Evolutionary conservation across 2,797 vertebrate species (phyloP).

Genomic region (Propithecus deckenii): DNA sequence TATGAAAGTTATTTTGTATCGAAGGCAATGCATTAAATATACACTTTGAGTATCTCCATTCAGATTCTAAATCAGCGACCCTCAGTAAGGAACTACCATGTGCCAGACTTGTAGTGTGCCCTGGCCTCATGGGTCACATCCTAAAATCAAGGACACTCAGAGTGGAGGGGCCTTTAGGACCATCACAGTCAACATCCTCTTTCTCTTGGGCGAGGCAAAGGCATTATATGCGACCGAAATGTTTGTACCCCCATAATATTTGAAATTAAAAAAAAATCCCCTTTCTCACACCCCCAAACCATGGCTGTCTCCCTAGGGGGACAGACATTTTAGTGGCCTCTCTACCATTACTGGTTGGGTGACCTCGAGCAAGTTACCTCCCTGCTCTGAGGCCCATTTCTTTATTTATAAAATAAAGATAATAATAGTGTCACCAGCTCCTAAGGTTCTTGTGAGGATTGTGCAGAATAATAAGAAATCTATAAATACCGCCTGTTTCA

Average conservation of each 20-base stretch:
- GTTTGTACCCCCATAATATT: too few species aligned
- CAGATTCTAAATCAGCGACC: neutral
- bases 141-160: neutral
- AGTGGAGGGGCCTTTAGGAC: neutral
- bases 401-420: neutral
- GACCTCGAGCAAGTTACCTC: neutral
- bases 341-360: neutral
- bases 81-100: neutral
- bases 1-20: conserved; percentile 30
- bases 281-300: neutral
- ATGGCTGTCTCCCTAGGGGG: neutral
- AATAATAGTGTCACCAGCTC: neutral
- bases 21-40: neutral
- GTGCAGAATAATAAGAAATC: neutral
- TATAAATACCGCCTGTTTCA: neutral
- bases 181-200: neutral
- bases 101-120: too few species aligned
- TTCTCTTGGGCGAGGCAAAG: neutral
- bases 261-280: neutral
- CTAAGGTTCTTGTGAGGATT: neutral
- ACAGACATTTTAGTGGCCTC: too few species aligned
- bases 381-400: neutral
- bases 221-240: too few species aligned
- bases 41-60: neutral
- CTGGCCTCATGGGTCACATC: neutral